Base-by-base conservation (phyloP, 1,140 invertebrate species). In the Papilio helenus region DNA sequence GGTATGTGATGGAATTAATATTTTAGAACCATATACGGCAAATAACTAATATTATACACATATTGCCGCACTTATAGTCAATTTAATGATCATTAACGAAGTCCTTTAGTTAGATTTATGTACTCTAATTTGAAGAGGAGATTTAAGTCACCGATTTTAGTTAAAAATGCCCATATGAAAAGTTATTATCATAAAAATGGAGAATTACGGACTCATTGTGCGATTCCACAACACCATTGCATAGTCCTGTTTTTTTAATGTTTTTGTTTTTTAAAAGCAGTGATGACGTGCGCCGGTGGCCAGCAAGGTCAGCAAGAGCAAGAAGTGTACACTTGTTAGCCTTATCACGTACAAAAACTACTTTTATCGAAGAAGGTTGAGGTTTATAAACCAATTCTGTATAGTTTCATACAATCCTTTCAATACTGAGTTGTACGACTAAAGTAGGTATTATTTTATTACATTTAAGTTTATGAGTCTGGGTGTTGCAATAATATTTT, bases 341-440 rank as follows among this genome's bases (percentile, higher is more conserved):
- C 74, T 76, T 76, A 76, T 61, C 74, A 76, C 74, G 51, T 76
- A 16, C 23, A 76, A 76, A 39, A 76, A 76, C 74, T 58, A 76
- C 49, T 76, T 76, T 76, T 76, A 76, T 76, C 26, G 51, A 76
- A 76, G 49, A 76, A 76, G 73, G 73, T 51, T 76, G 73, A 55
- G 73, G 46, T 76, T 76, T 76, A 76, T 34, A 76, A 76, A 76
- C 73, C 73, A 76, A 76, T 34, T 76, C 23, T 29, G 26, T 51
- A 18, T 10, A 18, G 72, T 51, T 51, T 58, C 46, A 29, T 76
- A 39, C 7, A 51, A 76, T 58, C 14, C 14, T 76, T 55, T 49
- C 20, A 16, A 58, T 55, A 76, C 23, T 71, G 12, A n/a, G 18
- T 49, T 10, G n/a, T 58, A n/a, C 16, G 3, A 61, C 9, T 65